These are phyloP conservation scores for Gisinianus flammeolus DNA, from an alignment of 2,888 invertebrate genomes.

Conservation along the genomic window DNA sequence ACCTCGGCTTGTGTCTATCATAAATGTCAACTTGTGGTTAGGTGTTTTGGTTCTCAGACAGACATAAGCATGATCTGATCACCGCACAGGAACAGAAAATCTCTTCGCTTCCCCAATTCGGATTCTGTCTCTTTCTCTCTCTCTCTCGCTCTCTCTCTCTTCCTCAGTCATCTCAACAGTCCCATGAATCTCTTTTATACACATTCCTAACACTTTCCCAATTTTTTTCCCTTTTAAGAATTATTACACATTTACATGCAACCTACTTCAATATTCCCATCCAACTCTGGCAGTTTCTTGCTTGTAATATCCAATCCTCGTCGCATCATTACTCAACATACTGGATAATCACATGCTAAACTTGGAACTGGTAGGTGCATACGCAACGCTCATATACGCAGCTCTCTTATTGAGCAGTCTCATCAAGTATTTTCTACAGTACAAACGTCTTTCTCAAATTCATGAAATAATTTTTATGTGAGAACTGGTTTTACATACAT, in stretches of 20 bases:
- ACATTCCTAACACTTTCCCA: conserved; percentile 4
- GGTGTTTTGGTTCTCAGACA: conserved; percentile 42
- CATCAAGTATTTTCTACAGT: too few species aligned
- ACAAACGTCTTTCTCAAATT: too few species aligned
- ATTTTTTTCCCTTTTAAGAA: background rate
- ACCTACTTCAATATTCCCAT: background rate
- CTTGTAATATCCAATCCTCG: too few species aligned
- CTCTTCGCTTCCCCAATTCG: conserved; percentile 18
- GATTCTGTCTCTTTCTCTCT: too few species aligned
- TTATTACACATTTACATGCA: background rate
- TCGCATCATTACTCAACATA: too few species aligned
- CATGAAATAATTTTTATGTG: too few species aligned
- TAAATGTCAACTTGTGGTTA: conserved; percentile 56
- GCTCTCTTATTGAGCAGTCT: too few species aligned
- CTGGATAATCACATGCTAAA: too few species aligned
- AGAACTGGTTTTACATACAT: too few species aligned
- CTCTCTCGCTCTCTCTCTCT: too few species aligned
- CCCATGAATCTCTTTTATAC: background rate
- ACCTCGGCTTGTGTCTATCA: conserved; percentile 57
- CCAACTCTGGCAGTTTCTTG: background rate
- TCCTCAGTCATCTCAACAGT: conserved; percentile 14
- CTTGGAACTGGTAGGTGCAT: too few species aligned
- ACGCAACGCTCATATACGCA: too few species aligned
- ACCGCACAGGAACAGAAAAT: conserved; percentile 41
- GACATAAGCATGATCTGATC: conserved; percentile 43